These are phyloP conservation scores for Bradypus variegatus DNA, from an alignment of 2,797 vertebrate species.

Conservation along the genomic window DNA sequence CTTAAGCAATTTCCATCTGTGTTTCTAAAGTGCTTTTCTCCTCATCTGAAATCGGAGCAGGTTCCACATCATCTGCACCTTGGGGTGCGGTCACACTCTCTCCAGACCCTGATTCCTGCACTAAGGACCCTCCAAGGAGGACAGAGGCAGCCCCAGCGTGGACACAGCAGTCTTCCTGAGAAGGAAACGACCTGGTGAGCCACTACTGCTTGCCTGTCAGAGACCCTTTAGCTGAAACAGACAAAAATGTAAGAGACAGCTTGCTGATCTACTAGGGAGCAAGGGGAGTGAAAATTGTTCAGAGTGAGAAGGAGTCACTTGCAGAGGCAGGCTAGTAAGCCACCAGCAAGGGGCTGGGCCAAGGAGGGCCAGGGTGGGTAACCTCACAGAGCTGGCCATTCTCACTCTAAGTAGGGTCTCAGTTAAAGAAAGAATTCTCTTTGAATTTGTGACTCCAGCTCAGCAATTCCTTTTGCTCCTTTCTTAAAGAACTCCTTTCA, in stretches of 20 bases:
- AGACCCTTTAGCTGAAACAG: conserved; percentile 37
- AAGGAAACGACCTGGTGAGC: not conserved
- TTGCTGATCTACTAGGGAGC: not conserved
- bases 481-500: not conserved
- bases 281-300: fast-evolving
- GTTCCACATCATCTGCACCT: not conserved
- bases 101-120: not conserved
- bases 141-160: not conserved
- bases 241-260: conserved; percentile 15
- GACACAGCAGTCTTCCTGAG: not conserved
- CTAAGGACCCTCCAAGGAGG: not conserved
- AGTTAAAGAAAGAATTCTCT: not conserved
- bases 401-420: not conserved
- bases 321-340: not conserved
- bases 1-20: not conserved
- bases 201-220: conserved; percentile 12
- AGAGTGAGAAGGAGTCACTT: not conserved
- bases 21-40: not conserved
- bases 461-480: not conserved
- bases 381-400: not conserved
- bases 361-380: not conserved
- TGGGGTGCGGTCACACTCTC: not conserved
- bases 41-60: not conserved
- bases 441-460: not conserved
- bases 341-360: not conserved